These are phyloP conservation scores for Zophobas morio DNA, from an alignment of 1,140 invertebrate species.

Conservation along the genomic window DNA sequence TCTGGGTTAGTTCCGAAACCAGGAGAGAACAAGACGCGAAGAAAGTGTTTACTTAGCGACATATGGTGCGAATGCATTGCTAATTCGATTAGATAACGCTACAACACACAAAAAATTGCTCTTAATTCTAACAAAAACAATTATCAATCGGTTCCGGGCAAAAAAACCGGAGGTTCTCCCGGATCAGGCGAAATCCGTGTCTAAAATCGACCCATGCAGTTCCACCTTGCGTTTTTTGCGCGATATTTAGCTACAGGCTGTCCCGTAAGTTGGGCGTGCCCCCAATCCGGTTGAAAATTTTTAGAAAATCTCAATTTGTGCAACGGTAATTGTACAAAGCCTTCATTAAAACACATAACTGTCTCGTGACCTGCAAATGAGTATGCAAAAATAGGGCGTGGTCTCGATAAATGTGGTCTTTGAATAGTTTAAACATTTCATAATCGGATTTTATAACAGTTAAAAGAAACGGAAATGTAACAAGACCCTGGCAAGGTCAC, in stretches of 20 bases:
- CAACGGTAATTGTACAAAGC: slow-evolving; percentile 20
- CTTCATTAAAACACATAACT: slow-evolving; percentile 19
- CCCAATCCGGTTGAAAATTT: slow-evolving; percentile 15
- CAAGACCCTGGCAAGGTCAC: slow-evolving; percentile 33
- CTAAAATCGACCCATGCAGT: neutral
- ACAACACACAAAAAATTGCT: too few relatives aligned
- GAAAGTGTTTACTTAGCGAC: too few relatives aligned
- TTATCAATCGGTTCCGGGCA: too few relatives aligned
- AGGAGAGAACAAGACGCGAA: too few relatives aligned
- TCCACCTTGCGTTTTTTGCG: neutral
- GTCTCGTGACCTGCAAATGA: slow-evolving; percentile 36
- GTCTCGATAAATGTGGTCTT: slow-evolving; percentile 36
- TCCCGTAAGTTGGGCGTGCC: neutral
- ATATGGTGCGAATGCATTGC: too few relatives aligned
- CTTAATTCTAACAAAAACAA: too few relatives aligned
- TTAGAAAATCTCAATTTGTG: slow-evolving; percentile 27
- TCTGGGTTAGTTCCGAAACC: too few relatives aligned
- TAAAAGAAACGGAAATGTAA: slow-evolving; percentile 42
- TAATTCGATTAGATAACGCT: too few relatives aligned
- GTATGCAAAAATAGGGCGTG: slow-evolving; percentile 38
- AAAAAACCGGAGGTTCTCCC: neutral
- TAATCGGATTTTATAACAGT: slow-evolving; percentile 43
- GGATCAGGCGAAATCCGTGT: neutral
- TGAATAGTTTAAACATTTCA: slow-evolving; percentile 36
- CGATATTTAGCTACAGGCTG: neutral